Conservation (phyloP, 2,888 invertebrate species). For the Balanococcus diminutus region DNA sequence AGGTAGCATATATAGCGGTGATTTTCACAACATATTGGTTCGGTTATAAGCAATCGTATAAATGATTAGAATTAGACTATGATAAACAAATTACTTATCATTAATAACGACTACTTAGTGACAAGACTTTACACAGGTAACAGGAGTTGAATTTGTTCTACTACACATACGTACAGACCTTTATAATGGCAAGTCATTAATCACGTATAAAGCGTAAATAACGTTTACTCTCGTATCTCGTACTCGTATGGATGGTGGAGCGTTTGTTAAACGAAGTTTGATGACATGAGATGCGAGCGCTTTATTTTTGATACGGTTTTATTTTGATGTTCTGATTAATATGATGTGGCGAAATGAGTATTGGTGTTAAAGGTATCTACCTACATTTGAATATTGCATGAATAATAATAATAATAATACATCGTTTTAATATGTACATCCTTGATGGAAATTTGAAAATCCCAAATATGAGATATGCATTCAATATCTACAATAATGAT, state of each 20-base stretch:
- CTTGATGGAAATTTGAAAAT: too few species aligned
- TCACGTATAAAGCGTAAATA: conserved; percentile 27
- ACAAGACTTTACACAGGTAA: conserved; percentile 53
- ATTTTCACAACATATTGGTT: neutral
- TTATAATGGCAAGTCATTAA: conserved; percentile 47
- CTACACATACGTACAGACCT: conserved; percentile 47
- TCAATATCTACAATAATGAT: too few species aligned
- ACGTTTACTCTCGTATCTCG: neutral
- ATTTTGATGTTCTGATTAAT: conserved; percentile 4
- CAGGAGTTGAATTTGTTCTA: conserved; percentile 51
- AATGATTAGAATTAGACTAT: conserved; percentile 44
- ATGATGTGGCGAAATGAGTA: neutral
- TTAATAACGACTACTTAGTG: conserved; percentile 53
- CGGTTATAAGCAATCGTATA: neutral
- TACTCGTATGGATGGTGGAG: neutral
- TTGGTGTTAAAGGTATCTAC: too few species aligned
- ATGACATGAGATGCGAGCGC: conserved; percentile 18
- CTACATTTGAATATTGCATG: neutral
- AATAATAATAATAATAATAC: too few species aligned
- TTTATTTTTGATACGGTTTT: conserved; percentile 22
- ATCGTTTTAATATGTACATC: neutral
- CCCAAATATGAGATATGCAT: too few species aligned
- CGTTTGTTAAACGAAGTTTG: conserved; percentile 1
- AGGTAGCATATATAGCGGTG: neutral
- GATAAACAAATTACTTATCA: conserved; percentile 51